phyloP scores from a whole-genome alignment of 2,113 vertebrate species.

The Hyla sarda region DNA sequence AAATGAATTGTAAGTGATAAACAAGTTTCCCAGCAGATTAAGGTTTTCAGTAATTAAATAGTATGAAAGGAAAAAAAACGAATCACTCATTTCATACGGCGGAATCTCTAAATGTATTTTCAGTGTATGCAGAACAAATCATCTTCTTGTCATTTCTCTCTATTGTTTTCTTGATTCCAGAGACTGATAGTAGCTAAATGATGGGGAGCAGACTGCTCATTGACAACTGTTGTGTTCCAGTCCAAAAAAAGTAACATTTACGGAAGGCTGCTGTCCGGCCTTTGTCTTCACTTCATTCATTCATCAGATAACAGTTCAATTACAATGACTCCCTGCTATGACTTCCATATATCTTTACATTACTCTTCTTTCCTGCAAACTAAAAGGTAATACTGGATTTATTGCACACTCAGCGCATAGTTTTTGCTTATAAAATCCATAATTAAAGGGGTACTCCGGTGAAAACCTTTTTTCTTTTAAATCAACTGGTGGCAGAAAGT shows the following conservation, averaged over 20 bases:
- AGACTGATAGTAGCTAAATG: conserved; percentile 32
- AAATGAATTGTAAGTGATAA: conserved; percentile 60
- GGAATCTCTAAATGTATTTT: conserved; percentile 33
- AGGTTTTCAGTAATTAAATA: conserved; percentile 56
- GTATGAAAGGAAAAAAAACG: conserved; percentile 28
- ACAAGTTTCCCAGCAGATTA: conserved; percentile 48
- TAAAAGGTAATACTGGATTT: not conserved
- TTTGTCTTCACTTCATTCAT: conserved; percentile 25
- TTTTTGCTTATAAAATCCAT: not conserved
- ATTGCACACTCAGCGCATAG: not conserved
- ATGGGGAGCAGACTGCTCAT: conserved; percentile 19
- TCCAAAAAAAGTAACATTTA: conserved; percentile 15
- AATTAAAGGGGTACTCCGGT: too few species aligned
- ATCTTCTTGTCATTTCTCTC: conserved; percentile 35
- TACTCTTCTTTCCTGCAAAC: not conserved
- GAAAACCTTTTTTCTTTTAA: too few species aligned
- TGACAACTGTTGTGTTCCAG: conserved; percentile 36
- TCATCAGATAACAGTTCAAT: conserved; percentile 32
- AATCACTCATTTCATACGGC: conserved; percentile 2
- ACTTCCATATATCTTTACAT: conserved; percentile 11
- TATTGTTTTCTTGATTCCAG: conserved; percentile 46
- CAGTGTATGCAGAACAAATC: conserved; percentile 25
- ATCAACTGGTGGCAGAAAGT: too few species aligned
- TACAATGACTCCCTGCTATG: conserved; percentile 41
- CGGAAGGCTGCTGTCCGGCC: conserved; percentile 16